Percentiles rank a stretch among this genome's conserved stretches.
Conservation (phyloP, 2,888 invertebrate genomes). For the Anarsia innoxiella region DNA sequence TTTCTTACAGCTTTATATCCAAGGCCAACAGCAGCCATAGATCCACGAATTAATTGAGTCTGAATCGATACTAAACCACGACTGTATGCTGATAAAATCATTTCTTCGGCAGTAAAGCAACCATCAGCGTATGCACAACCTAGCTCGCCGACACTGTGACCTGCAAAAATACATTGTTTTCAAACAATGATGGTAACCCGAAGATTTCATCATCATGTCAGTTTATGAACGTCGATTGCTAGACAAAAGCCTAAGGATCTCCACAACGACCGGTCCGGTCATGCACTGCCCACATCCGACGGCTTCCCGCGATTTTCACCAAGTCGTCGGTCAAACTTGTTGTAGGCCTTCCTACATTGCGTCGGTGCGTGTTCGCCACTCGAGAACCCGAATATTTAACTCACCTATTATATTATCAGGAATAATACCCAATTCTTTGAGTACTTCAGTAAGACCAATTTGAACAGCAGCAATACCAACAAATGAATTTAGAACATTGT, state of each 20-base stretch:
- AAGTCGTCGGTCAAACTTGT: too few species aligned
- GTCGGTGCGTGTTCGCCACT: too few species aligned
- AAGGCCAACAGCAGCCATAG: constrained; percentile 90
- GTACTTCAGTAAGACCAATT: constrained; percentile 78
- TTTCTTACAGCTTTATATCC: constrained; percentile 61
- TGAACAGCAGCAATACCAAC: constrained; percentile 82
- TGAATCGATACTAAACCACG: constrained; percentile 82
- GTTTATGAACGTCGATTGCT: too few species aligned
- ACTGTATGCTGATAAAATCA: constrained; percentile 85
- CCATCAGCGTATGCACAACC: constrained; percentile 75
- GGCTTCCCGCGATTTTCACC: too few species aligned
- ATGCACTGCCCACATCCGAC: too few species aligned
- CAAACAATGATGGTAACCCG: background rate
- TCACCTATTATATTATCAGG: constrained; percentile 85
- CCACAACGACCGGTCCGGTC: too few species aligned
- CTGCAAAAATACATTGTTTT: constrained; percentile 18
- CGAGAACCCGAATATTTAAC: too few species aligned
- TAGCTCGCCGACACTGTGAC: constrained; percentile 84
- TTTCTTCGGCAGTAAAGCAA: constrained; percentile 86
- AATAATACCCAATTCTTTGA: constrained; percentile 74
- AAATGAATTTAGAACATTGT: constrained; percentile 81
- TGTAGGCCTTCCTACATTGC: too few species aligned
- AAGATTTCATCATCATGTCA: too few species aligned
- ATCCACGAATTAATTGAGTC: constrained; percentile 78
- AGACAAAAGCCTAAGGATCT: too few species aligned